These are phyloP conservation scores for Byasa hedistus DNA, from an alignment of 2,888 invertebrate species.

Conservation along the genomic window DNA sequence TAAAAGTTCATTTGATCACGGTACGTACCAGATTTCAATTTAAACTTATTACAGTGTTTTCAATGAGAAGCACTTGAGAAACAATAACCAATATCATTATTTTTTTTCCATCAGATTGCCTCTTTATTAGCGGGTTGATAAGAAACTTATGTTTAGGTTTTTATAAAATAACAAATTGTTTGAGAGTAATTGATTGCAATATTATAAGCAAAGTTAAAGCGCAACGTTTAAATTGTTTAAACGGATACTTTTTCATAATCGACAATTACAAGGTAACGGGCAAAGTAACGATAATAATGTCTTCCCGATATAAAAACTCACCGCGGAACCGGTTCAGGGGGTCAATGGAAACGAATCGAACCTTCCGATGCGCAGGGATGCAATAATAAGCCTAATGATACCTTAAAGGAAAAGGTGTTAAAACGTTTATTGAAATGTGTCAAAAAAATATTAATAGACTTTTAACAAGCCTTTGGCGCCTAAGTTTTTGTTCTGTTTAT, in stretches of 20 bases:
- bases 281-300: conserved; percentile 22
- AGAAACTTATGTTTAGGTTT: neutral
- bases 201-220: neutral
- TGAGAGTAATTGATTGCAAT: neutral
- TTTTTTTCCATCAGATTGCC: neutral
- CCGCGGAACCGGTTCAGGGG: conserved; percentile 19
- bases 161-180: neutral
- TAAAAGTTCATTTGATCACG: neutral
- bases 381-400: conserved; percentile 76
- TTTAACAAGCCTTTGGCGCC: conserved; percentile 70
- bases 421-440: conserved; percentile 78
- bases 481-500: conserved; percentile 31
- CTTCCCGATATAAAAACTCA: conserved; percentile 25
- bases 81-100: neutral
- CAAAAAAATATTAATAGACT: conserved; percentile 75
- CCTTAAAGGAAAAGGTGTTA: conserved; percentile 77
- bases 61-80: neutral
- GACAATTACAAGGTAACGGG: conserved; percentile 22
- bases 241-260: conserved; percentile 12
- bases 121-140: neutral
- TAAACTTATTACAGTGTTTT: neutral
- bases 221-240: neutral
- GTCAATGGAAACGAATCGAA: conserved; percentile 43
- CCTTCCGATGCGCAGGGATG: conserved; percentile 44
- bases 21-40: neutral